Evolutionary conservation across 2,113 vertebrate species (phyloP).

Genomic region (Etheostoma spectabile): DNA sequence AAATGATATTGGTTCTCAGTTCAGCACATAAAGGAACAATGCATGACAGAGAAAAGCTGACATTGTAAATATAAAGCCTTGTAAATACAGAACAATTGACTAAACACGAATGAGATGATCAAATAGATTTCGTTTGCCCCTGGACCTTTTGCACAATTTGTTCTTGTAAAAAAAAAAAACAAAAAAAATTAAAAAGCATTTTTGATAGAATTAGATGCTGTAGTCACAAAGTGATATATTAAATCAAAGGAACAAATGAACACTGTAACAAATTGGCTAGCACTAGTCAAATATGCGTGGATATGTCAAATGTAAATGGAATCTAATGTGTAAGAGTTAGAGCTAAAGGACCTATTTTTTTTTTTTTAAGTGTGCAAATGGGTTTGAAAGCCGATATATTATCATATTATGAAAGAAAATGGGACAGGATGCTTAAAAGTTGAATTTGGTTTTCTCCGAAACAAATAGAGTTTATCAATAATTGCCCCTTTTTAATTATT

Average conservation of each 20-base stretch:
- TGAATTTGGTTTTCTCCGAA: neutral
- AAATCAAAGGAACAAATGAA: constrained; percentile 1
- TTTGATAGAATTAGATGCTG: neutral
- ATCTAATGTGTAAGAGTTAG: neutral
- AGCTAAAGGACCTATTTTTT: neutral
- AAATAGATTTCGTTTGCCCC: neutral
- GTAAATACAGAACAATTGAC: constrained; percentile 58
- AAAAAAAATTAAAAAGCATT: neutral
- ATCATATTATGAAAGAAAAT: neutral
- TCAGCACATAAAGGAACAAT: constrained; percentile 19
- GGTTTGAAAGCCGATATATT: constrained; percentile 9
- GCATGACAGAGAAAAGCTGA: constrained; percentile 54
- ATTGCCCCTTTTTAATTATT: neutral
- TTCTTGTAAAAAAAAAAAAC: neutral
- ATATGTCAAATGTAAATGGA: neutral
- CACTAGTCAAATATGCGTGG: neutral
- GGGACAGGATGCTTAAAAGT: neutral
- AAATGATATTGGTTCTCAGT: constrained; percentile 24
- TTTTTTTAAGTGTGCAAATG: constrained; percentile 15
- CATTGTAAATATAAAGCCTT: constrained; percentile 62
- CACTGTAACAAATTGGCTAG: neutral
- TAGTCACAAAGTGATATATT: neutral
- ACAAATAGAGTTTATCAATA: neutral
- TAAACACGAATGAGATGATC: constrained; percentile 32
- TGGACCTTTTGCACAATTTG: constrained; percentile 38